These are phyloP conservation scores for Aspidoscelis tigris DNA, from an alignment of 2,113 vertebrate species.

Conservation along the genomic window DNA sequence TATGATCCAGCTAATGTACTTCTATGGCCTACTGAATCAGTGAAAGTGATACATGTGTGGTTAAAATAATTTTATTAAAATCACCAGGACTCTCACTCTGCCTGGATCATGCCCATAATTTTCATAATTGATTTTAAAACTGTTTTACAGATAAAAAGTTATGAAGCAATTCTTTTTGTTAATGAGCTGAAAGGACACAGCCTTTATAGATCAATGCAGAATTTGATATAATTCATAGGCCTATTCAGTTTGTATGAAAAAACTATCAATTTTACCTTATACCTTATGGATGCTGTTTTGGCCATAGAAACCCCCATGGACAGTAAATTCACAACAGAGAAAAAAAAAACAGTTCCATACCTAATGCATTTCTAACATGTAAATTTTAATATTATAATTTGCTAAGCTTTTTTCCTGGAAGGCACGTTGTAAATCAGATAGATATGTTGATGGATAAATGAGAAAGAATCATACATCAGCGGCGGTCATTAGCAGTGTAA, in stretches of 20 bases:
- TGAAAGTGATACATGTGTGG: too few relatives aligned
- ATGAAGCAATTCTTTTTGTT: not conserved
- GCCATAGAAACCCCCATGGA: not conserved
- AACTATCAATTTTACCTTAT: not conserved
- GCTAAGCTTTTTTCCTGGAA: too few relatives aligned
- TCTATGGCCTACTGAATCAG: not conserved
- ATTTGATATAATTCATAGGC: not conserved
- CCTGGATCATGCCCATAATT: not conserved
- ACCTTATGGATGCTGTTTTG: not conserved
- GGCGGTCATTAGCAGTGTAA: not conserved
- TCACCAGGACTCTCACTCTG: not conserved
- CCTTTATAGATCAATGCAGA: not conserved
- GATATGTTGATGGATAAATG: not conserved
- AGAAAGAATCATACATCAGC: too few relatives aligned
- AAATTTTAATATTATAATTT: not conserved
- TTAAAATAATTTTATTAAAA: not conserved
- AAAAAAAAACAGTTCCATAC: not conserved
- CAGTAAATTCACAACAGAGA: not conserved
- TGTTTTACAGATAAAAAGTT: not conserved
- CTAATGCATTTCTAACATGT: not conserved
- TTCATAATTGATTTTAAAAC: not conserved
- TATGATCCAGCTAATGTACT: not conserved
- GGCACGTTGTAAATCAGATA: too few relatives aligned
- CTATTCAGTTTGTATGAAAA: not conserved
- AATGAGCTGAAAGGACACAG: not conserved